These are phyloP conservation scores for Nansenia antarctica DNA, from an alignment of 2,113 vertebrate genomes.

Conservation along the genomic window DNA sequence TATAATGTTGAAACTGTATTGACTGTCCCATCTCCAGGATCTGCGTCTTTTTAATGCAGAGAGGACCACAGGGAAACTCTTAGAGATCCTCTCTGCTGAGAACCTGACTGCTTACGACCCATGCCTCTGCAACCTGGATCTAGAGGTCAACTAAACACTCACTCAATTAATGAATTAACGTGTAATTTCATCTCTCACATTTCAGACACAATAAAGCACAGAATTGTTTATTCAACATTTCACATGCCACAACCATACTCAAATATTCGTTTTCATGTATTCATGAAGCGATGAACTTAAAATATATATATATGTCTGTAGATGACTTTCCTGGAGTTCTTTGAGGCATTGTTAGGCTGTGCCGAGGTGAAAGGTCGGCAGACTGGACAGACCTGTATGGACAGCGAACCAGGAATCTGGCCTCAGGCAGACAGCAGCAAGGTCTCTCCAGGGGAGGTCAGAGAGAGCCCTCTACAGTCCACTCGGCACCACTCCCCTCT, in stretches of 20 bases:
- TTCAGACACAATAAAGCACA: no score
- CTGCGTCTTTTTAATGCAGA: constrained; percentile 77
- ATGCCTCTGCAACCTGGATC: constrained; percentile 71
- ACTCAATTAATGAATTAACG: no score
- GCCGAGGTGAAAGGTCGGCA: constrained; percentile 66
- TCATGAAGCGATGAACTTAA: no score
- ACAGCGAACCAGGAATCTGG: neutral
- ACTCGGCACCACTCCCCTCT: neutral
- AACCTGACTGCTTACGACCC: constrained; percentile 50
- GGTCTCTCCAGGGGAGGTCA: neutral
- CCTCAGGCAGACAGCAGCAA: neutral
- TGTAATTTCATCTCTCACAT: no score
- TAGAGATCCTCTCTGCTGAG: constrained; percentile 77
- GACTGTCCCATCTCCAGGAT: constrained; percentile 67
- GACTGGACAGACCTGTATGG: neutral
- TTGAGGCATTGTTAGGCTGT: constrained; percentile 87
- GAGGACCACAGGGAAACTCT: constrained; percentile 75
- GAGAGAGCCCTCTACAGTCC: neutral
- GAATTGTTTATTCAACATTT: no score
- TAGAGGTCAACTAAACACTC: constrained; percentile 76
- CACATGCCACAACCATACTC: no score
- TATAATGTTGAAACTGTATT: neutral
- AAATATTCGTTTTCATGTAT: no score
- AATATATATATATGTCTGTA: no score
- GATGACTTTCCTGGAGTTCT: constrained; percentile 93